Evolutionary conservation across 1,140 invertebrate species (phyloP), one percentile per base, ranked within the genome.

Genomic region (Callitettix versicolor): DNA sequence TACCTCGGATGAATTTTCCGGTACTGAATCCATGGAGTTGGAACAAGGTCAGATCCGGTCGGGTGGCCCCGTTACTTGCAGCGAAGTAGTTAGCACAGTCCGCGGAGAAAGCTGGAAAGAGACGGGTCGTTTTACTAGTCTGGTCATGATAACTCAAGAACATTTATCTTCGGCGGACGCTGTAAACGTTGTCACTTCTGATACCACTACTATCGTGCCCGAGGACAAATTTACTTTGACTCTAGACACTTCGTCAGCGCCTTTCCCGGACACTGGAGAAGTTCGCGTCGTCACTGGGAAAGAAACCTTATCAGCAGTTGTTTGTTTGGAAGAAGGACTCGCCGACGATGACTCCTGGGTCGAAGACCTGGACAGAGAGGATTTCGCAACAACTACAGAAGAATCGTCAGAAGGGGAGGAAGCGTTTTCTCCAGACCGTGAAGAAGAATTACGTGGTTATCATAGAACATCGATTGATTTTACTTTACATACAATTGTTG

Each of bases 401-500:
- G 75, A 77, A 11, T 74, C 72, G n/a, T 76, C 73, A 1, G 76
- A 79, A 53, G 76, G 75, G 12, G 74, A 75, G 36, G 75, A 69
- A 57, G 75, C 74, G 55, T 21, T 24, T 11, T 49, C 41, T 4
- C 30, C 54, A 9, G 60, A 64, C 38, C 12, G 58, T 14, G 87
- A 89, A 60, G 87, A 90, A 59, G 88, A 91, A 58, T 73, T 90
- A 20, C 71, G 83, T 2, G 86, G 86, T 2, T 91, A 89, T 63
- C 83, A 87, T 64, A 73, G 85, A 15, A 79, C 85, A 24, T 79
- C 83, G 1, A 85, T 91, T 58, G 89, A 93, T 68, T 91, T 93
- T 60, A 92, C 89, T 0, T 71, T 95, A 47, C 90, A 94, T 62
- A 95, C 91, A 0, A 95, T 95, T 60, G 82, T 92, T 0, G 91